A percentile compares a stretch with the other conserved stretches of the same genome.
phyloP scores from a whole-genome alignment of 2,113 vertebrate genomes.

The Genyomyrus donnyi region DNA sequence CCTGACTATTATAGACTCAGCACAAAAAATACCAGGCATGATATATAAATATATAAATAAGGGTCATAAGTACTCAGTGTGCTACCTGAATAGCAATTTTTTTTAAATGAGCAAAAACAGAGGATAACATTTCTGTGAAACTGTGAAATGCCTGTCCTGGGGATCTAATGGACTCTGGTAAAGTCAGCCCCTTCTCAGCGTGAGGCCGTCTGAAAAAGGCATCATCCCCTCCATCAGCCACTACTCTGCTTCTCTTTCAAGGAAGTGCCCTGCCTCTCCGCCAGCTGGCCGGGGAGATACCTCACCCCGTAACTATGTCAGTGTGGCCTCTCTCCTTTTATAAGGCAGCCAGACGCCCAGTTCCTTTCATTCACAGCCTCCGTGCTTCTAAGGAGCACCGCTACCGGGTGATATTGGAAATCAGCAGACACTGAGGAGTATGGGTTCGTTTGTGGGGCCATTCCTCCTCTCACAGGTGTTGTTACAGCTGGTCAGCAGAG shows the following conservation, averaged over 20 bases:
- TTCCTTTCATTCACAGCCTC: conserved; percentile 8
- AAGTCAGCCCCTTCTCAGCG: conserved; percentile 55
- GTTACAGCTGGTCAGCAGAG: conserved; percentile 54
- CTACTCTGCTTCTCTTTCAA: conserved; percentile 44
- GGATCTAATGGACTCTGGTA: conserved; percentile 12
- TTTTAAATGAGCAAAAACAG: background rate
- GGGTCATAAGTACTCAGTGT: background rate
- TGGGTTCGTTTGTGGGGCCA: conserved; percentile 45
- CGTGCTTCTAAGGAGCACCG: conserved; percentile 11
- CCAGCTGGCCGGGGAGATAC: conserved; percentile 26
- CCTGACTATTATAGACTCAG: background rate
- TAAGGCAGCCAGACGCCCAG: conserved; percentile 23
- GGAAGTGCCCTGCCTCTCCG: conserved; percentile 30
- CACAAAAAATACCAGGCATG: background rate
- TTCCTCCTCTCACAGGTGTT: conserved; percentile 61
- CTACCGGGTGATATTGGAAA: conserved; percentile 13
- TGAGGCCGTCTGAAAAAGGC: conserved; percentile 50
- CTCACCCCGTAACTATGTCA: conserved; percentile 34
- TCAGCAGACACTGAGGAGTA: conserved; percentile 34
- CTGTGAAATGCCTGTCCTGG: background rate
- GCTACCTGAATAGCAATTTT: background rate
- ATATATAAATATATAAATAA: background rate
- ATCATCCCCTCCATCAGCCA: conserved; percentile 43
- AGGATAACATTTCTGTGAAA: background rate
- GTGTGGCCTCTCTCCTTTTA: conserved; percentile 33